Conservation (phyloP, 2,888 invertebrate species). For the Spisula solida region DNA sequence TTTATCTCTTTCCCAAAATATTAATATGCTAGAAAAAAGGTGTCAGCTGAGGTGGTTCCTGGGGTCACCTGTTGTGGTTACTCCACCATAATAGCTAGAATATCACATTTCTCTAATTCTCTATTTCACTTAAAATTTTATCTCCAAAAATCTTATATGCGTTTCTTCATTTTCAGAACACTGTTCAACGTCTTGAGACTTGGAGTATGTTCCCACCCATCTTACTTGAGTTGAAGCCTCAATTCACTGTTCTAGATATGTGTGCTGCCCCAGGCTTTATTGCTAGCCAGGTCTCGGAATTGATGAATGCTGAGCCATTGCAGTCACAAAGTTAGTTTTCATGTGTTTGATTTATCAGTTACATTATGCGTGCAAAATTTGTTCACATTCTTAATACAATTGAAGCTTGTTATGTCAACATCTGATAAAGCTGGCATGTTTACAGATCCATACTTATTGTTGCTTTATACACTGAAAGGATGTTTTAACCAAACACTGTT, state of each 20-base stretch:
- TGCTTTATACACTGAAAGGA: background rate
- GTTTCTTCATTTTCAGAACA: constrained; percentile 41
- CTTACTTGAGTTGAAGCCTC: constrained; percentile 53
- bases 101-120: no score
- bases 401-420: no score
- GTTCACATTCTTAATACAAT: no score
- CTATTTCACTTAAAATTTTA: no score
- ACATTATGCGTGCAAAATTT: no score
- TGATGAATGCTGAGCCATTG: constrained; percentile 63
- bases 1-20: no score
- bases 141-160: background rate
- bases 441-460: background rate
- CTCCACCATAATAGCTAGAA: no score
- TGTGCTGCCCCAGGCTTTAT: constrained; percentile 68
- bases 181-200: constrained; percentile 57
- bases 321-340: constrained; percentile 56
- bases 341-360: background rate
- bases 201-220: constrained; percentile 69
- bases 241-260: constrained; percentile 64
- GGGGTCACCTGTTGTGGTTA: no score
- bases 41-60: no score
- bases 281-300: constrained; percentile 62
- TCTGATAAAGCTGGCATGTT: background rate
- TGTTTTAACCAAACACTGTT: background rate
- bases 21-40: no score